Base-by-base conservation (phyloP, 2,888 invertebrate genomes). In the Sialis fuliginosa region DNA sequence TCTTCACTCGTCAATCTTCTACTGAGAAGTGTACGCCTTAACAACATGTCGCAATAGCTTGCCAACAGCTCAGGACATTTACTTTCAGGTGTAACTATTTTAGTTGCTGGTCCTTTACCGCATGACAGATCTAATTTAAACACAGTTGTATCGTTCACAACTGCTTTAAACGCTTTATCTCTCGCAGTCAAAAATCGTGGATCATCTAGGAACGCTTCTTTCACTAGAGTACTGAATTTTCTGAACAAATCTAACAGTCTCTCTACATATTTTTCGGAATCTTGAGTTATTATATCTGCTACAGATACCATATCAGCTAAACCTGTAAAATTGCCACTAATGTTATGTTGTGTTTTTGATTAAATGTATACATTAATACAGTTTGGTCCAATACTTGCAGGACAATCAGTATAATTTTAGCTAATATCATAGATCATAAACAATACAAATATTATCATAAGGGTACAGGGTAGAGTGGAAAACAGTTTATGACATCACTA, bases 1-100 rank as follows among this genome's bases (percentile, higher is more conserved):
- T 98, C 92, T 62, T 98, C 97, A 52, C 86, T 88, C 12, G 95
- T 95, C 51, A 98, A 76, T 56, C 90, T 81, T 69, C 96, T 96
- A 67, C 95, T 95, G 52, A 97, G 70, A 31, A 93, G 92, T 46
- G 96, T 97, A 62, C 93, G 89, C 55, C 98, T 75, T 57, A 99
- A 72, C 58, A 99, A 71, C 89, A 98, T 92, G 79, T 98, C 98
- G 79, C 98, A 98, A 74, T 95, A 98, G 68, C 97, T 98, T 47
- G 98, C 98, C 57, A 98, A 73, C 50, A 99, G 75, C 67, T 99
- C 98, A 1, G 98, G 98, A 66, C 97, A 98, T 63, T 95, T 93
- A 53, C 96, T 97, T 65, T 99, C 97, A 4, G 95, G 93, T 48
- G 80, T 75, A 5, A 80, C 76, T 33, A 75, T 70, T 62, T 80